These are phyloP conservation scores for Amblyjoppa proteus DNA, from an alignment of 2,888 invertebrate genomes.

Conservation along the genomic window DNA sequence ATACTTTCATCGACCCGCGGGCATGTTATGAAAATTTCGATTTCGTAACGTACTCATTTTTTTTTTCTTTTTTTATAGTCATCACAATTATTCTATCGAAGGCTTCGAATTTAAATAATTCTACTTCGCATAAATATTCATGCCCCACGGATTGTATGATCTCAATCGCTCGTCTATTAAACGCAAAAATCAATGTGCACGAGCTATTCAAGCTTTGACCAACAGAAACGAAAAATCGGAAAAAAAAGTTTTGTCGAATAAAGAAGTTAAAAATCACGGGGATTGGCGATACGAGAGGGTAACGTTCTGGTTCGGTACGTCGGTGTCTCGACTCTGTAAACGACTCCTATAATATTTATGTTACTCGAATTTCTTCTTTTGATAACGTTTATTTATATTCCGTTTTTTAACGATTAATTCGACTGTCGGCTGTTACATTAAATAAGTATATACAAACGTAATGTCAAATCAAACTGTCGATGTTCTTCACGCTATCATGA, in stretches of 20 bases:
- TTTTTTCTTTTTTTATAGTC: not conserved
- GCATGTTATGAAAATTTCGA: slow-evolving; percentile 1
- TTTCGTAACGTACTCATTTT: not conserved
- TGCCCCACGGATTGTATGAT: slow-evolving; percentile 18
- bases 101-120: not conserved
- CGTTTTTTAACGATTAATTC: not conserved
- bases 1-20: slow-evolving; percentile 30
- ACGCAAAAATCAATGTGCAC: slow-evolving; percentile 15
- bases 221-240: not conserved
- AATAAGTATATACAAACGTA: not conserved
- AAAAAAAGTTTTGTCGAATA: slow-evolving; percentile 5
- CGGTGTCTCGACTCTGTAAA: slow-evolving; percentile 16
- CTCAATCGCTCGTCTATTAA: slow-evolving; percentile 13
- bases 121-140: not conserved
- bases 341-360: slow-evolving; percentile 34
- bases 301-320: slow-evolving; percentile 66
- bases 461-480: not conserved
- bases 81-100: slow-evolving; percentile 14
- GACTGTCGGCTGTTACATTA: not conserved
- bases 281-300: slow-evolving; percentile 41
- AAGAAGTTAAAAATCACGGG: slow-evolving; percentile 5
- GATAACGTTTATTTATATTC: slow-evolving; percentile 24
- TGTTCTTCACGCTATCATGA: slow-evolving; percentile 4
- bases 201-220: slow-evolving; percentile 6
- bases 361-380: not conserved